Base-by-base conservation (phyloP, 1,140 invertebrate genomes). In the Bemisia tabaci region DNA sequence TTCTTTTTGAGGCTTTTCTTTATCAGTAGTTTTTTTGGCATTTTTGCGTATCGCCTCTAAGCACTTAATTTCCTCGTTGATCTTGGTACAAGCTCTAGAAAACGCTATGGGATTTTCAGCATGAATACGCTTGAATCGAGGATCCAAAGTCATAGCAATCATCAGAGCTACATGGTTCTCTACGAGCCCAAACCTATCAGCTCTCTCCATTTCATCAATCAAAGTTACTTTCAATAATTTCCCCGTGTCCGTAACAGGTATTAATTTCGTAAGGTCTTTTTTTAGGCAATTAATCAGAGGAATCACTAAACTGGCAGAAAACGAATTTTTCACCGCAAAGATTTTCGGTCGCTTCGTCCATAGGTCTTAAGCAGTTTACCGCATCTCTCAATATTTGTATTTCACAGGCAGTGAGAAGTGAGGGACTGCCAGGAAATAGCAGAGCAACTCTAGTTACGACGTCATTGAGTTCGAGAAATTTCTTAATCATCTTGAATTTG, bases 71-170 rank as follows among this genome's bases (percentile, higher is more conserved):
- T 48, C 17, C 33, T 48, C 5, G 17, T 5, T 48, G 17, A 48
- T 48, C 17, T 48, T 48, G 5, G 5, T 9, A 48, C 17, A 48
- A 9, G 33, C 33, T 9, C 17, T 48, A 5, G 33, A 9, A 9
- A 48, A 5, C 17, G 33, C 5, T 9, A 48, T 17, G 5, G 62
- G 63, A 39, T 64, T 22, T 64, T 65, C 22, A 33, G 60, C 74
- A 62, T 75, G 71, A 60, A 74, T 71, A 65, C 71, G 71, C 70
- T 77, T 76, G 62, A 75, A 77, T 48, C 74, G 71, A 68, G 76
- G 73, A 65, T 77, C 76, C 64, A 76, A 72, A 70, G 76, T 73
- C 24, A 73, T 76, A 26, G 74, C 73, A 66, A 68, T 68, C 60
- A 72, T 62, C 60, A 74, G 68, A 69, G 71, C 61, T 67, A 63